Conservation (phyloP, 2,113 vertebrate species). For the Astur gentilis region DNA sequence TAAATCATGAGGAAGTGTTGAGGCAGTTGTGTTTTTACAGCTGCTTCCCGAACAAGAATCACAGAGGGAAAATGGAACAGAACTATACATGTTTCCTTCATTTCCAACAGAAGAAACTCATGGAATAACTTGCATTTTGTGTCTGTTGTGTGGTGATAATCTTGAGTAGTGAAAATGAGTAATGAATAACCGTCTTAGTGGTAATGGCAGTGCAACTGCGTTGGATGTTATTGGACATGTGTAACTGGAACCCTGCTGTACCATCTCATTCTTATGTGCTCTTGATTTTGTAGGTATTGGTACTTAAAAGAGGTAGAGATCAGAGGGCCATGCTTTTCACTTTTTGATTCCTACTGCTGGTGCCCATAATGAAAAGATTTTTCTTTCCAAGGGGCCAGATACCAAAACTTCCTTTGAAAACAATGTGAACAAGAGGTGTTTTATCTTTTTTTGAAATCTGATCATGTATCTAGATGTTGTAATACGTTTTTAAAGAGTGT, state of each 20-base stretch:
- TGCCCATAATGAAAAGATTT: background rate
- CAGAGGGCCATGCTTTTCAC: background rate
- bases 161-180: background rate
- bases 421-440: background rate
- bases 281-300: background rate
- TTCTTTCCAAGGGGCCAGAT: background rate
- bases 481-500: background rate
- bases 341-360: background rate
- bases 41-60: background rate
- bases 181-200: background rate
- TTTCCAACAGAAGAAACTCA: background rate
- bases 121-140: background rate
- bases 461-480: background rate
- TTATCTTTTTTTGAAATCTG: background rate
- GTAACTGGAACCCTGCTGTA: background rate
- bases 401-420: background rate
- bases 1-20: background rate
- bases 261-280: background rate
- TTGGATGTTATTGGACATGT: background rate
- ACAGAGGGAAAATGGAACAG: background rate
- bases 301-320: background rate
- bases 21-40: background rate
- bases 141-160: background rate
- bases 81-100: background rate
- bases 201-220: background rate